Base-by-base conservation (phyloP, 1,140 invertebrate genomes). In the Charaxes varanes region DNA sequence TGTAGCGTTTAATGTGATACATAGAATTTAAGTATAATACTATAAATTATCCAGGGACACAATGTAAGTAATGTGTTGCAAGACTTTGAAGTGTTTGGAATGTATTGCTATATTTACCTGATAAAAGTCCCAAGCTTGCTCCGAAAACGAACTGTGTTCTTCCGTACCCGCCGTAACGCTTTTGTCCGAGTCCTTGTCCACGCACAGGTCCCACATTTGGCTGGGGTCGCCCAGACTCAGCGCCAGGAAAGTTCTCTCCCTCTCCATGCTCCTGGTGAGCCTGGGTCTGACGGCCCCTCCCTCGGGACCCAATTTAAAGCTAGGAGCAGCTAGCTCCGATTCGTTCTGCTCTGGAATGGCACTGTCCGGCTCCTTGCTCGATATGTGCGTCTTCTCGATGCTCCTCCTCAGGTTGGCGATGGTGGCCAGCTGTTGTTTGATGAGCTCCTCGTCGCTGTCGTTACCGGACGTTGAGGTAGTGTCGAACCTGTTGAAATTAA, bases 41-140 rank as follows among this genome's bases (percentile, higher is more conserved):
- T n/a, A n/a, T n/a, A n/a, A n/a, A n/a, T n/a, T n/a, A n/a, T n/a
- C n/a, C n/a, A n/a, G 2, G 4, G 21, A 23, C 6, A 12, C 26
- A 5, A 28, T n/a, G n/a, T n/a, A n/a, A n/a, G n/a, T n/a, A n/a
- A n/a, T n/a, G n/a, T n/a, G n/a, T n/a, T n/a, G n/a, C n/a, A n/a
- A n/a, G n/a, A n/a, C n/a, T n/a, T n/a, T n/a, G n/a, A n/a, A n/a
- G n/a, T n/a, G n/a, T n/a, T n/a, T n/a, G n/a, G n/a, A n/a, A n/a
- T n/a, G n/a, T n/a, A n/a, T n/a, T n/a, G n/a, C n/a, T n/a, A 8
- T 14, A 19, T 7, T 62, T 61, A 91, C 90, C 86, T 92, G 91
- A 84, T 93, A 93, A 68, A 91, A 92, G 72, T 93, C 92, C 92
- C 92, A 93, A 21, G 91, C 94, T 62, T 93, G 91, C 74, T 97